phyloP scores from a whole-genome alignment of 2,113 vertebrate genomes.

The Corydoras sp. region DNA sequence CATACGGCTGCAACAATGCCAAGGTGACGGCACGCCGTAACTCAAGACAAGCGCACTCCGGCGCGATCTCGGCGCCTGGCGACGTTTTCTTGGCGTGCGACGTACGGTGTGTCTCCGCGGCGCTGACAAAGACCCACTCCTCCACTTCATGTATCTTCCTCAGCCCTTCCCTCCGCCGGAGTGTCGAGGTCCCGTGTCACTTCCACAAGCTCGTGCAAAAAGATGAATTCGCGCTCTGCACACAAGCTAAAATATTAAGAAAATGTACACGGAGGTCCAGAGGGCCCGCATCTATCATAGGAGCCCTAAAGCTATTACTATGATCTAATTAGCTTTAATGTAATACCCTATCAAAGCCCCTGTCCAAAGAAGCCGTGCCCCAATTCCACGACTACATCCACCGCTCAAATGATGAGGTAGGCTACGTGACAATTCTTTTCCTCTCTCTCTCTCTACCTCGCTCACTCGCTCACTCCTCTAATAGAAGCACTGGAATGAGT shows the following conservation, averaged over 20 bases:
- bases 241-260: slow-evolving; percentile 50
- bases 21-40: too few species aligned
- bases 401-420: slow-evolving; percentile 59
- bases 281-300: slow-evolving; percentile 69
- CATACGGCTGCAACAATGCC: too few species aligned
- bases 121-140: background rate
- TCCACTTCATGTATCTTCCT: slow-evolving; percentile 11
- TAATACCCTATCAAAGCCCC: slow-evolving; percentile 70
- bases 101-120: too few species aligned
- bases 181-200: slow-evolving; percentile 35
- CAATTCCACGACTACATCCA: slow-evolving; percentile 65
- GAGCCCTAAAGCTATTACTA: slow-evolving; percentile 75
- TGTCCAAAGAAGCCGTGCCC: slow-evolving; percentile 68
- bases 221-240: slow-evolving; percentile 45
- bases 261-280: slow-evolving; percentile 48
- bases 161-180: slow-evolving; percentile 28
- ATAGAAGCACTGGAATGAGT: too few species aligned
- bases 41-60: too few species aligned
- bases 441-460: slow-evolving; percentile 1
- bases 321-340: slow-evolving; percentile 77
- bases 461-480: too few species aligned
- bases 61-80: too few species aligned
- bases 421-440: slow-evolving; percentile 19
- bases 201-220: slow-evolving; percentile 35
- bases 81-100: too few species aligned